Conservation (phyloP, 2,888 invertebrate genomes). For the Himalopsyche tibetana region DNA sequence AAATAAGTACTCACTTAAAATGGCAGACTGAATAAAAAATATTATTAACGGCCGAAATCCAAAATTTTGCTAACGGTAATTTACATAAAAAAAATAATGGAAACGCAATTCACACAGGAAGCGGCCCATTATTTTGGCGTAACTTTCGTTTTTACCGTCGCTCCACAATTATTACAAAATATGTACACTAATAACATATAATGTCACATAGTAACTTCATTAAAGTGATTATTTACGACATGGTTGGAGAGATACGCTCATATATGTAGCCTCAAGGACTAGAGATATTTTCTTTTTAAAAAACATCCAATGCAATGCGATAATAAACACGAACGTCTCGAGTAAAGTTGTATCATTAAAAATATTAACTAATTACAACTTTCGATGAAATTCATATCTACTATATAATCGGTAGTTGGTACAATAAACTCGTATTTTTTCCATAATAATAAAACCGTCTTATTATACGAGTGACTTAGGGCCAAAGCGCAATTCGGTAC, state of each 20-base stretch:
- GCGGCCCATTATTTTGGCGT: slow-evolving; percentile 18
- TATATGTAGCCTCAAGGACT: not conserved
- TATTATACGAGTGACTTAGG: too few species aligned
- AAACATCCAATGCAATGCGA: not conserved
- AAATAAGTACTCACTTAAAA: not conserved
- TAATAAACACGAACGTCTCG: not conserved
- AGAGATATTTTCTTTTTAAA: slow-evolving; percentile 9
- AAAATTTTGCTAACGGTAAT: slow-evolving; percentile 21
- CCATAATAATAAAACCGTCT: too few species aligned
- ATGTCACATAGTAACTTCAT: not conserved
- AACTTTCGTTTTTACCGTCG: slow-evolving; percentile 27
- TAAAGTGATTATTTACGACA: slow-evolving; percentile 3
- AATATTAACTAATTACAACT: not conserved
- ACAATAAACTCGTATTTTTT: too few species aligned
- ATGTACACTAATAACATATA: not conserved
- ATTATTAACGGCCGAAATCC: not conserved
- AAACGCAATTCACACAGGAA: slow-evolving; percentile 43
- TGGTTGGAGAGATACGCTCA: not conserved
- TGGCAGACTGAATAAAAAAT: slow-evolving; percentile 5
- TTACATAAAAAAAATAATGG: slow-evolving; percentile 1
- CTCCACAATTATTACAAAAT: slow-evolving; percentile 14
- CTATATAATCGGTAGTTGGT: too few species aligned
- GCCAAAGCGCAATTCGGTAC: too few species aligned
- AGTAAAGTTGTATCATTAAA: not conserved
- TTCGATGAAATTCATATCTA: not conserved